A percentile compares a stretch with the other conserved stretches of the same genome.
Evolutionary conservation across 23 tunicate species (phyloP).

Genomic region (Oikopleura dioica): DNA sequence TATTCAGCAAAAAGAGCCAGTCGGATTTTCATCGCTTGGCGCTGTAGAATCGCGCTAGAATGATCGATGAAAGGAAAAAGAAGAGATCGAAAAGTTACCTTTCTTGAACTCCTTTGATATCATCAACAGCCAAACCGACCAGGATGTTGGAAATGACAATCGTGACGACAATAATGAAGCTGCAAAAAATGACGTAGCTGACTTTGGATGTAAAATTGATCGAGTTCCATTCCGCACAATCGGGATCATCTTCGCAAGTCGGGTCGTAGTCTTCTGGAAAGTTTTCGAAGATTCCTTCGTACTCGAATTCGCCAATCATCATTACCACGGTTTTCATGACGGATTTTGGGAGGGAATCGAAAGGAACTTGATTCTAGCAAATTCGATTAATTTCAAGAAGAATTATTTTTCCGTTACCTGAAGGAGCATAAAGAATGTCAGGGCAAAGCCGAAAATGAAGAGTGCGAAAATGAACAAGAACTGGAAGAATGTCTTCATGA

Average conservation of each 20-base stretch:
- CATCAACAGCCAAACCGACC: constrained; percentile 93
- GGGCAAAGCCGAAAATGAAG: constrained; percentile 69
- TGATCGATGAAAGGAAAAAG: not conserved
- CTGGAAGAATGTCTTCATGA: constrained; percentile 35
- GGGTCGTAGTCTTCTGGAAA: not conserved
- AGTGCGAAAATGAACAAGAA: constrained; percentile 54
- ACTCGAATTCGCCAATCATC: constrained; percentile 98
- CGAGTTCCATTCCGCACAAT: not conserved
- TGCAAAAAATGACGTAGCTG: constrained; percentile 36
- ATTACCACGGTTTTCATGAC: constrained; percentile 62
- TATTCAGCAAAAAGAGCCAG: not conserved
- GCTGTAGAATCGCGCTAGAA: not conserved
- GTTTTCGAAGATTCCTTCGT: constrained; percentile 27
- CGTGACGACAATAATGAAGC: constrained; percentile 58
- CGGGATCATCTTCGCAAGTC: not conserved
- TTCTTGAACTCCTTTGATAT: constrained; percentile 74
- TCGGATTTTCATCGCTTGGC: not conserved
- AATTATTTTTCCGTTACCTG: no score
- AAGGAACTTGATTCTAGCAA: constrained; percentile 57
- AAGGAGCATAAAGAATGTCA: constrained; percentile 59
- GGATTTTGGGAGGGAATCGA: constrained; percentile 14
- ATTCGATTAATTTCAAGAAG: no score
- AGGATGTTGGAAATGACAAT: constrained; percentile 74
- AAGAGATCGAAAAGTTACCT: not conserved
- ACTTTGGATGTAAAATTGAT: constrained; percentile 12